Evolutionary conservation across 1,140 invertebrate species (phyloP), one percentile per base, ranked within the genome.

Genomic region (Pogonognathellus flavescens): DNA sequence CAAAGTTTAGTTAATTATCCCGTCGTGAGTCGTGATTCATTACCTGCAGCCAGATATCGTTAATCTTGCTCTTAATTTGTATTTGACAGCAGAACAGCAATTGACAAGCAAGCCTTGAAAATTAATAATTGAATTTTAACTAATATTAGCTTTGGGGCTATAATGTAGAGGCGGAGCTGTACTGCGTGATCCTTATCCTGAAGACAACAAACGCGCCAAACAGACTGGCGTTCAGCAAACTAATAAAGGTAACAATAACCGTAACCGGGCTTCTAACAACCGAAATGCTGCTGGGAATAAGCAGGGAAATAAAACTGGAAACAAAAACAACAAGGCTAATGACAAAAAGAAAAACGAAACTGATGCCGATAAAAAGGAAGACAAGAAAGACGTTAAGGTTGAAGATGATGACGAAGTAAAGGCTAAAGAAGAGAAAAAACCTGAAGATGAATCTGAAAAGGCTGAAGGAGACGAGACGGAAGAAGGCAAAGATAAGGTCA

Each of bases 401-500:
- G 60, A 83, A 31, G 57, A 83, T 6, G 52, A 57, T 8, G 50
- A 86, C 18, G 83, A 70, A 14, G 82, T 14, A n/a, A 53, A 57
- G 57, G 31, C 8, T 13, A 22, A 66, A 9, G 60, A 82, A 41
- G 57, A 83, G 18, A 66, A 52, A 66, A 13, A 41, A n/a, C n/a
- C n/a, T 11, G 83, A 82, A 8, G 55, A 11, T 41, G 80, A 84
- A 4, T 50, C 49, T 66, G 80, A n/a, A 16, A 53, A 52, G 25
- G 83, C 59, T 55, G 83, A 80, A 31, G 72, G 84, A 20, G 86
- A 50, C 20, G 57, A 14, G 16, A 84, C 82, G 16, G 85, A 86
- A 16, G 86, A 50, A 41, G 57, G 14, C 16, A 84, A 84, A 20
- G 85, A 84, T 49, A 86, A 86, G 31, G 50, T 52, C 14, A 81